A percentile compares a stretch with the other conserved stretches of the same genome.
These are phyloP conservation scores for Orchesella flavescens DNA, from an alignment of 2,888 invertebrate species.

Conservation along the genomic window DNA sequence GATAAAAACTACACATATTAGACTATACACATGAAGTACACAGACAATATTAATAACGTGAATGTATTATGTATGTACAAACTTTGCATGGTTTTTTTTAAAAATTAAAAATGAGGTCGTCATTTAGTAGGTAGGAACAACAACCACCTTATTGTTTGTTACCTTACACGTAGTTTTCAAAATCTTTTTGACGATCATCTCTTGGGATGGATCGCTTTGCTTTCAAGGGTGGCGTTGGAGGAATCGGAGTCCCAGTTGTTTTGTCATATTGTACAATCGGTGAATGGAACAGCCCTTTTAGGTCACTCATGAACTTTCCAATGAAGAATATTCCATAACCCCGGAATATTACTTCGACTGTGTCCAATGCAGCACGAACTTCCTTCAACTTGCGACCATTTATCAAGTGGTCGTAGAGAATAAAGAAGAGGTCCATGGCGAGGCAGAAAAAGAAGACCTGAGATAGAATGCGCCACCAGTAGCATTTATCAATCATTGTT, in stretches of 20 bases:
- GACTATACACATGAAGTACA: too few relatives aligned
- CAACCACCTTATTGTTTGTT: background rate
- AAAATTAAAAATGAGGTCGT: background rate
- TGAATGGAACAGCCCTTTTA: slow-evolving; percentile 67
- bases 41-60: background rate
- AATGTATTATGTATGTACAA: background rate
- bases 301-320: slow-evolving; percentile 69
- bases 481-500: slow-evolving; percentile 71
- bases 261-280: slow-evolving; percentile 69
- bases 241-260: slow-evolving; percentile 63
- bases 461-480: slow-evolving; percentile 68
- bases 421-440: slow-evolving; percentile 63
- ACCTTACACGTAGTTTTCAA: slow-evolving; percentile 26
- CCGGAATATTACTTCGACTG: slow-evolving; percentile 66
- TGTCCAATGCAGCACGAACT: slow-evolving; percentile 55
- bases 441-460: slow-evolving; percentile 66
- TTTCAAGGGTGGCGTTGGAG: slow-evolving; percentile 59
- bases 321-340: slow-evolving; percentile 68
- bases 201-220: slow-evolving; percentile 49
- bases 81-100: background rate
- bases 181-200: slow-evolving; percentile 21
- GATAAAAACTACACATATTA: background rate
- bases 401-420: slow-evolving; percentile 62
- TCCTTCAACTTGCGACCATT: slow-evolving; percentile 56
- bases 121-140: background rate